phyloP scores from a whole-genome alignment of 1,140 invertebrate genomes.

The Tribolium madens region DNA sequence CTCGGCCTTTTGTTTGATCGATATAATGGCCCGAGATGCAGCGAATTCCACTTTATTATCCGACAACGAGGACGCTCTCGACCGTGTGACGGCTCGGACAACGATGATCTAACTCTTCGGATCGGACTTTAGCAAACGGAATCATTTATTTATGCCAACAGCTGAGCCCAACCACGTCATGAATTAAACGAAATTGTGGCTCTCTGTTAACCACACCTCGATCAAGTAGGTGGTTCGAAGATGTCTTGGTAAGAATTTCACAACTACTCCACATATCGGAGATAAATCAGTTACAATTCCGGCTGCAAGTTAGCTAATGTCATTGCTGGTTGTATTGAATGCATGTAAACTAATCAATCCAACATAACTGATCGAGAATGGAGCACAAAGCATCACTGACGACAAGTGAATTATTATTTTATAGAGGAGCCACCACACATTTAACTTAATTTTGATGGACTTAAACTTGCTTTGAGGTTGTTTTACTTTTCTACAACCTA shows the following conservation, averaged over 20 bases:
- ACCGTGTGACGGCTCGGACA: conserved; percentile 24
- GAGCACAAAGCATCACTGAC: neutral
- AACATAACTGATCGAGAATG: neutral
- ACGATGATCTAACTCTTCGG: conserved; percentile 37
- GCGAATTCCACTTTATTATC: conserved; percentile 29
- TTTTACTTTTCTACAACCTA: too few species aligned
- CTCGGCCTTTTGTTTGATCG: conserved; percentile 30
- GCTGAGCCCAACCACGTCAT: conserved; percentile 13
- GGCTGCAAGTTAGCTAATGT: neutral
- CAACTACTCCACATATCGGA: neutral
- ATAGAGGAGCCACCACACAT: neutral
- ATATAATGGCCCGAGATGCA: conserved; percentile 33
- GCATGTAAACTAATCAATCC: neutral
- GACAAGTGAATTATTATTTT: neutral
- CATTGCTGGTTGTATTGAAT: neutral
- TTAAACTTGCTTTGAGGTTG: neutral
- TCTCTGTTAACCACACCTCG: conserved; percentile 8
- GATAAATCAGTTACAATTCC: neutral
- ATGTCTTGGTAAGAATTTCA: conserved; percentile 3
- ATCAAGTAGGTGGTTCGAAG: neutral
- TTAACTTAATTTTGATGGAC: neutral
- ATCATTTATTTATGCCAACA: conserved; percentile 32
- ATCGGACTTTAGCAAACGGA: conserved; percentile 21
- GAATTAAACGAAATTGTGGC: conserved; percentile 18
- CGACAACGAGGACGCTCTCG: conserved; percentile 28